Evolutionary conservation across 2,797 vertebrate genomes (phyloP), one percentile per base, ranked within the genome.

Genomic region (Microctenopoma stevenorrisi): DNA sequence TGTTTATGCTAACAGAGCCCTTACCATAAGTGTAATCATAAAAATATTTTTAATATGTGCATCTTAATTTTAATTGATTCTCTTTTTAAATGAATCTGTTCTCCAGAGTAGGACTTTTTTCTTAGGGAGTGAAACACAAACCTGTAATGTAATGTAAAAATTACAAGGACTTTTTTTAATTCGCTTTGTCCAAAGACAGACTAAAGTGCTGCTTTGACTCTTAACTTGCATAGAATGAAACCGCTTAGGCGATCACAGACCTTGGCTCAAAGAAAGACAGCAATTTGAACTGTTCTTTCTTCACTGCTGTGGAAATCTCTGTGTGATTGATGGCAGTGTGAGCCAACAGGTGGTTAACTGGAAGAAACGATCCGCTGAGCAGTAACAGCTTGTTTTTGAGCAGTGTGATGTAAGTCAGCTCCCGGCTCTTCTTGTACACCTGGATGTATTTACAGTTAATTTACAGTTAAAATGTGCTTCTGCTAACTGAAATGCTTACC

Each of bases 201-300:
- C 66, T 53, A 11, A 54, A 51, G 22, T 4, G 8, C 30, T 44
- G 60, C 35, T 40, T 64, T 30, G 16, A 51, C 60, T 70, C 67
- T 33, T 6, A 40, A 48, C 25, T 59, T 33, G 26, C 65, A 44
- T 52, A 73, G 42, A 47, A 62, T 59, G 44, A 63, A 84, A 38
- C 44, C 57, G 64, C 40, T 9, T 22, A 25, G 35, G 67, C 78
- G 84, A 89, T 89, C 85, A 84, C 0, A 49, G 64, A 58, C 38
- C 57, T 25, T 37, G 62, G 67, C 58, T 84, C 82, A 81, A 79
- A 86, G 76, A 66, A 86, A 83, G 74, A 64, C 65, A 65, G 56
- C 61, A 37, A 42, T 43, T 62, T 72, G 13, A 0, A 50, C 76
- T 57, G 28, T 64, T 74, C 51, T 53, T 51, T 40, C 40, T 51